A percentile compares a stretch with the other conserved stretches of the same genome.
phyloP scores from a whole-genome alignment of 2,797 vertebrate species.

The Myotis vivesi region DNA sequence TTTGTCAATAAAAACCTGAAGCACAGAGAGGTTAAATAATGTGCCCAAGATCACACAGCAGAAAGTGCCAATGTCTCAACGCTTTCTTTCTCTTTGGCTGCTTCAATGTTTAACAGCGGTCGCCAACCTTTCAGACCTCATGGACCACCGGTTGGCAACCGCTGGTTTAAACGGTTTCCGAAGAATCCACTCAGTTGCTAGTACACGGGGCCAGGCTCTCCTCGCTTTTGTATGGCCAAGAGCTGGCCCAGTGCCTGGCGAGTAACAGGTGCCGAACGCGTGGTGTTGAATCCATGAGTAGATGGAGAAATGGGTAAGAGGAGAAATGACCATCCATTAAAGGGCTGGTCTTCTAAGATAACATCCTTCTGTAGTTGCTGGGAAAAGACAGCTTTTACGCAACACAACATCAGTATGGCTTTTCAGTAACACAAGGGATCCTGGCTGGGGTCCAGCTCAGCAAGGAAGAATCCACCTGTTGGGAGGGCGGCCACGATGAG shows the following conservation, averaged over 20 bases:
- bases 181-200: background rate
- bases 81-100: background rate
- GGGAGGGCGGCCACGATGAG: background rate
- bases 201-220: background rate
- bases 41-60: background rate
- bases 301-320: background rate
- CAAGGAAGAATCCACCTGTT: background rate
- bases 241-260: background rate
- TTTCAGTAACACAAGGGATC: background rate
- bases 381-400: no score
- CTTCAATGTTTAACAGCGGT: background rate
- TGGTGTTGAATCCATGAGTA: background rate
- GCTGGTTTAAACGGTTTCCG: background rate
- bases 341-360: no score
- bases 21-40: background rate
- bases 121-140: no score
- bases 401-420: background rate
- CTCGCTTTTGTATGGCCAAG: background rate
- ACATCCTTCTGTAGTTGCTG: no score
- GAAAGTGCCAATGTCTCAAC: background rate
- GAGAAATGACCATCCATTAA: background rate
- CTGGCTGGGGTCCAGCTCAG: background rate
- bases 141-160: no score
- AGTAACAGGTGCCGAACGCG: no score
- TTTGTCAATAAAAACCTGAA: background rate